phyloP scores from a whole-genome alignment of 2,113 vertebrate species.

The Chlamydotis undulata region DNA sequence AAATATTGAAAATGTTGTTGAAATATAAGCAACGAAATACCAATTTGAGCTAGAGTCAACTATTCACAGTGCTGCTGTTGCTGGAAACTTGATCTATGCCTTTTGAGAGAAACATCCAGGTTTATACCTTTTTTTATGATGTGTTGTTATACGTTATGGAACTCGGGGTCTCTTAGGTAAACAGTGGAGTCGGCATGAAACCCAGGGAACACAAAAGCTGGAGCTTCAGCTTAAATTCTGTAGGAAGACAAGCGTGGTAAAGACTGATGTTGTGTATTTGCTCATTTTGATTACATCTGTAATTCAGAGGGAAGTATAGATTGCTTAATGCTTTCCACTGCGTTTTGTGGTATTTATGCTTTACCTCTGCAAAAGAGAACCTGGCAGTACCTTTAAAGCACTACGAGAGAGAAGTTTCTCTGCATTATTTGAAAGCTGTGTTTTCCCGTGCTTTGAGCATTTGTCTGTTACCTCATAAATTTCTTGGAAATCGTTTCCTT shows the following conservation, averaged over 20 bases:
- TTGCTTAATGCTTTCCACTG: slow-evolving; percentile 63
- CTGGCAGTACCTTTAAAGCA: slow-evolving; percentile 36
- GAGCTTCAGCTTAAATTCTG: slow-evolving; percentile 21
- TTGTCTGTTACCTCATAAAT: slow-evolving; percentile 59
- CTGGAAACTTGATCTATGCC: not conserved
- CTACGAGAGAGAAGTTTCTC: slow-evolving; percentile 54
- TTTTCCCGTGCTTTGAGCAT: slow-evolving; percentile 43
- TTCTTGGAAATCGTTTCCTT: slow-evolving; percentile 20
- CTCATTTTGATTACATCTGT: slow-evolving; percentile 69
- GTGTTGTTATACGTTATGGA: not conserved
- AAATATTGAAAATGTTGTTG: not conserved
- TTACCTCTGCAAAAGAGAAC: slow-evolving; percentile 7
- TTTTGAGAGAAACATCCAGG: not conserved
- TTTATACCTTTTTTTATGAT: slow-evolving; percentile 15
- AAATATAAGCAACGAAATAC: not conserved
- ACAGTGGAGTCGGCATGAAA: not conserved
- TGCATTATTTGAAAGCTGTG: slow-evolving; percentile 51
- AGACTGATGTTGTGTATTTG: slow-evolving; percentile 55
- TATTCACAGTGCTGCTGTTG: not conserved
- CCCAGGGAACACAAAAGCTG: not conserved
- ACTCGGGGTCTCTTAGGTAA: slow-evolving; percentile 43
- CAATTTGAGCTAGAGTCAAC: not conserved
- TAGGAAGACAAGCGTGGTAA: not conserved
- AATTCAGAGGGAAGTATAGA: slow-evolving; percentile 69
- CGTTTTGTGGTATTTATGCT: slow-evolving; percentile 41